phyloP scores from a whole-genome alignment of 2,797 vertebrate genomes.

The Jordanella pulchra region DNA sequence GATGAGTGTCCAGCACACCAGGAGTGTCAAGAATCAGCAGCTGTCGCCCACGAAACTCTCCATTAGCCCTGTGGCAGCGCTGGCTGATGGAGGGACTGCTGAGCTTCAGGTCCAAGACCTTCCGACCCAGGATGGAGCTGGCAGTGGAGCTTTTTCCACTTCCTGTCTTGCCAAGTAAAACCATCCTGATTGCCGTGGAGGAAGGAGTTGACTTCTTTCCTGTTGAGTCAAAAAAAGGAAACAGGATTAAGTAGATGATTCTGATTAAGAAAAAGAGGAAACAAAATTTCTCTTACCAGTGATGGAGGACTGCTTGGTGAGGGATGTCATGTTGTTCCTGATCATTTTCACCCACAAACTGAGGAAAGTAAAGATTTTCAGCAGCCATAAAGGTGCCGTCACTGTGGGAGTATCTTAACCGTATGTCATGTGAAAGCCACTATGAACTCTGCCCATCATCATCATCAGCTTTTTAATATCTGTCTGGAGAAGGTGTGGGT shows the following conservation, averaged over 20 bases:
- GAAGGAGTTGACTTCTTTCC: constrained; percentile 31
- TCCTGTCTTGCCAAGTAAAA: constrained; percentile 76
- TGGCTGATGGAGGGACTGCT: constrained; percentile 42
- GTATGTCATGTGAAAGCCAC: constrained; percentile 12
- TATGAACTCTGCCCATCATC: constrained; percentile 42
- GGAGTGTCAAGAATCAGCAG: constrained; percentile 70
- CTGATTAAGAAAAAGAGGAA: constrained; percentile 3
- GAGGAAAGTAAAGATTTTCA: not conserved
- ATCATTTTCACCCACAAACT: constrained; percentile 11
- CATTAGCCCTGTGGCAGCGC: constrained; percentile 31
- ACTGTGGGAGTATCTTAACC: constrained; percentile 32
- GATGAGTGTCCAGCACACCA: constrained; percentile 62
- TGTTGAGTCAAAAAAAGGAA: constrained; percentile 10
- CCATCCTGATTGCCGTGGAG: constrained; percentile 55
- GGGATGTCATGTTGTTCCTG: constrained; percentile 51
- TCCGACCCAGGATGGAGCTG: constrained; percentile 67
- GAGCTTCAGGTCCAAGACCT: constrained; percentile 45
- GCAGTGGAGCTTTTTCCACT: constrained; percentile 72
- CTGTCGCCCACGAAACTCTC: constrained; percentile 39
- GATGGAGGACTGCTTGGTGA: constrained; percentile 47
- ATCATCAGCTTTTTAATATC: constrained; percentile 19
- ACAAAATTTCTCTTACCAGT: constrained; percentile 30
- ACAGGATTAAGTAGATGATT: not conserved
- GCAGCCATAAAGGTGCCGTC: constrained; percentile 29
- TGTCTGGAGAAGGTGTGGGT: constrained; percentile 17